Evolutionary conservation across 1,140 invertebrate genomes (phyloP), one percentile per base, ranked within the genome.

Genomic region (Sycobia sp.): DNA sequence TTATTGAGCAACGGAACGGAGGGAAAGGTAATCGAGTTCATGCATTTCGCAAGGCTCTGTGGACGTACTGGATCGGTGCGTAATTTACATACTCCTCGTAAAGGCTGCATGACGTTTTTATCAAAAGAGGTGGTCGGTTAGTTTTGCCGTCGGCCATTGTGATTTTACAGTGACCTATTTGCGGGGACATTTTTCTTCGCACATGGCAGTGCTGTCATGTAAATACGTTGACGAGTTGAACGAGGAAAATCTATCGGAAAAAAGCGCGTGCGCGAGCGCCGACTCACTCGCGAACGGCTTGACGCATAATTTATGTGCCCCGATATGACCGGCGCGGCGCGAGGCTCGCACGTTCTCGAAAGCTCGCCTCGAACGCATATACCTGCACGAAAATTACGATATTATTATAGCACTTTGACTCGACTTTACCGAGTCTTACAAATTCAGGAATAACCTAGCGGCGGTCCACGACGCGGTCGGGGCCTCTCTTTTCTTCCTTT

Each of bases 81-180:
- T 16, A 47, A 59, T 50, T 61, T 43, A 23, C 25, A 44, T 53
- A 61, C 25, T 43, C 32, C 38, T 22, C 51, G 38, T 27, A 27
- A 29, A 41, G 49, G 29, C 41, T 29, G 29, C 63, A 72, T 72
- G 71, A 73, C 71, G 72, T 73, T 71, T 72, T 79, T 78, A 79
- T 79, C 76, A 72, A 70, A 72, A 67, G 71, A 71, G 74, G 72
- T 73, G 73, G 69, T 70, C 51, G 67, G 69, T 69, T 66, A 70
- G 71, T 75, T 72, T 71, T 68, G 69, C 71, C 76, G 76, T 79
- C 76, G 76, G 73, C 69, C 68, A 74, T 74, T 75, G 69, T 73
- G 76, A 72, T 72, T 71, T 68, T 62, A 62, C 66, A 55, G 61
- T 73, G 77, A 79, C 77, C 78, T 72, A 80, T 69, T 78, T 79